These are phyloP conservation scores for Sylvia borin DNA, from an alignment of 2,797 vertebrate genomes.

Conservation along the genomic window DNA sequence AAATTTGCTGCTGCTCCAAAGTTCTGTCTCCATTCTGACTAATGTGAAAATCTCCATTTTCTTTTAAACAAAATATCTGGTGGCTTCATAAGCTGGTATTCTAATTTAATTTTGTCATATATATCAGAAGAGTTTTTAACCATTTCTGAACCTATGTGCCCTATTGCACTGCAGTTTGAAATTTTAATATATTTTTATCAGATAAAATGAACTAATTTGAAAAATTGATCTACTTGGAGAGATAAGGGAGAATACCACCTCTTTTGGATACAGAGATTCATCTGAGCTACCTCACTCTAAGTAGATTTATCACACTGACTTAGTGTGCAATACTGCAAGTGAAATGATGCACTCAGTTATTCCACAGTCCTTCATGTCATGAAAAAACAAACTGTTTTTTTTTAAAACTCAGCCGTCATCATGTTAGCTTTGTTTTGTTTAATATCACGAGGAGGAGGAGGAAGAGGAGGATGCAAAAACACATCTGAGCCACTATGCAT, in stretches of 20 bases:
- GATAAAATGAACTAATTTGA: not conserved
- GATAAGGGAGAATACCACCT: not conserved
- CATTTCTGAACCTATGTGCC: not conserved
- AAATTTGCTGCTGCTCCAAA: not conserved
- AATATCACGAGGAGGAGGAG: not conserved
- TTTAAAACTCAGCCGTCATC: not conserved
- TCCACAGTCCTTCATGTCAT: not conserved
- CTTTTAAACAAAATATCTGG: not conserved
- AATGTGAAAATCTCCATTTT: not conserved
- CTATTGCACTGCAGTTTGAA: not conserved
- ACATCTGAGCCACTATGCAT: not conserved
- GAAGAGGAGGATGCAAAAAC: not conserved
- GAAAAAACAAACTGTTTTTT: not conserved
- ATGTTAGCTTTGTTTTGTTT: not conserved
- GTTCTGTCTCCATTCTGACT: not conserved
- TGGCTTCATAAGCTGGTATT: too few species aligned
- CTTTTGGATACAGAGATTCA: not conserved
- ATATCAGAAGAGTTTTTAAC: fast-evolving
- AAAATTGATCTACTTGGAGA: not conserved
- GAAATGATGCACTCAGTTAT: not conserved
- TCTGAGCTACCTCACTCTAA: not conserved
- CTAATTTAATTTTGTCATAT: too few species aligned
- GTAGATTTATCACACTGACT: not conserved
- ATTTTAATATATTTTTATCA: not conserved
- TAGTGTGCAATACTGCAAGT: not conserved